Percentiles rank a stretch among this genome's conserved stretches.
These are phyloP conservation scores for Sebastes alutus DNA, from an alignment of 2,797 vertebrate genomes.

Conservation along the genomic window DNA sequence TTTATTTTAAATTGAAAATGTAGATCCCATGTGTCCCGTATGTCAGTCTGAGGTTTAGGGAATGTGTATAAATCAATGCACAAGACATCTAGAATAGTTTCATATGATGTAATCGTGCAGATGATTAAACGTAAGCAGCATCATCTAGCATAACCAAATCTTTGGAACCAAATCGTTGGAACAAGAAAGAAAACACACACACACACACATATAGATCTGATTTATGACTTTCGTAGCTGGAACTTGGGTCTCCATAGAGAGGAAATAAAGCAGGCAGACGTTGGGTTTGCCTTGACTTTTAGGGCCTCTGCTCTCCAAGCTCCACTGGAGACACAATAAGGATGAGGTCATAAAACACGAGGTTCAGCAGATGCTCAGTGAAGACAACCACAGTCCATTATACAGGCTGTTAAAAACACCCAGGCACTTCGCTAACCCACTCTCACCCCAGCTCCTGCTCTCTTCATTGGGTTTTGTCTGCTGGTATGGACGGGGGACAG, in stretches of 20 bases:
- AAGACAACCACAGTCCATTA: constrained; percentile 76
- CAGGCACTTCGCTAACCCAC: constrained; percentile 43
- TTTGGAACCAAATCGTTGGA: background rate
- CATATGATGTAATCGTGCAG: background rate
- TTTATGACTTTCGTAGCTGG: constrained; percentile 24
- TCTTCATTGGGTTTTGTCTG: constrained; percentile 62
- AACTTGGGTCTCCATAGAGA: constrained; percentile 31
- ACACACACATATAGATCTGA: background rate
- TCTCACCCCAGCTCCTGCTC: constrained; percentile 45
- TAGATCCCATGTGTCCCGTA: background rate
- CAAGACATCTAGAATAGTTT: background rate
- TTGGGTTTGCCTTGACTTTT: constrained; percentile 28
- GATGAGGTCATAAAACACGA: constrained; percentile 68
- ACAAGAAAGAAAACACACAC: background rate
- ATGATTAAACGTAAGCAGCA: background rate
- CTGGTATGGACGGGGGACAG: constrained; percentile 36
- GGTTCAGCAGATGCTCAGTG: constrained; percentile 72
- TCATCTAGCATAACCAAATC: background rate
- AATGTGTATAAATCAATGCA: background rate
- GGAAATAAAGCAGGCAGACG: constrained; percentile 44
- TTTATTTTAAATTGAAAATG: background rate
- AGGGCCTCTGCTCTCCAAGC: constrained; percentile 35
- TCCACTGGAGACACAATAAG: constrained; percentile 61
- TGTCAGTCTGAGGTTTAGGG: background rate
- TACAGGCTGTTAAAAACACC: constrained; percentile 65